phyloP scores from a whole-genome alignment of 2,113 vertebrate species.

The Psophia crepitans region DNA sequence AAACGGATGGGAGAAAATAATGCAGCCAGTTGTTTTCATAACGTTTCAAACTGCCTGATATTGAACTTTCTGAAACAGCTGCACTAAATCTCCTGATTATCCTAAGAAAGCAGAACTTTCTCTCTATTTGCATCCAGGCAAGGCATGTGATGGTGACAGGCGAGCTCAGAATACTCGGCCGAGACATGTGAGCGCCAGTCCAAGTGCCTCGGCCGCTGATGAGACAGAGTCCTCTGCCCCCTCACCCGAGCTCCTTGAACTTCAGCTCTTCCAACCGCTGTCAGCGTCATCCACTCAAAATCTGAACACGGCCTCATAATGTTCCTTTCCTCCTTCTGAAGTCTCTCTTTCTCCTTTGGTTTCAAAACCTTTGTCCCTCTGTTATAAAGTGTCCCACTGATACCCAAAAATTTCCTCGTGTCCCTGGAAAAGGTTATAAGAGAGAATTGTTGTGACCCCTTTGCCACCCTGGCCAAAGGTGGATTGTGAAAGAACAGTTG shows the following conservation, averaged over 20 bases:
- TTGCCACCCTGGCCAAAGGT: background rate
- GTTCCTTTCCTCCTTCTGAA: background rate
- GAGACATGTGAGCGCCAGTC: background rate
- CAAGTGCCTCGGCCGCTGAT: background rate
- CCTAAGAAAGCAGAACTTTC: background rate
- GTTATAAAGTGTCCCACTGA: background rate
- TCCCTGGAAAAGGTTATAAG: background rate
- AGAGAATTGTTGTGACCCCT: background rate
- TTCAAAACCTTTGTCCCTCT: background rate
- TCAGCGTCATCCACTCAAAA: slow-evolving; percentile 1
- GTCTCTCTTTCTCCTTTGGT: background rate
- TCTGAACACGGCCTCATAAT: background rate
- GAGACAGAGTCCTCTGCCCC: background rate
- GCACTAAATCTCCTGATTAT: background rate
- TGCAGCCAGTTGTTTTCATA: background rate
- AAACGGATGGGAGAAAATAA: background rate
- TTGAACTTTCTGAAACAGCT: background rate
- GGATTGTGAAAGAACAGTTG: background rate
- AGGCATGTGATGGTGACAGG: background rate
- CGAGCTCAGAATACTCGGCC: background rate
- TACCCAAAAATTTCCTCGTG: background rate
- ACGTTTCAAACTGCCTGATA: background rate
- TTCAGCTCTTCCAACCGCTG: background rate
- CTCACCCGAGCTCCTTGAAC: slow-evolving; percentile 27
- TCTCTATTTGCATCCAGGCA: background rate